Percentiles rank a stretch among this genome's conserved stretches.
Conservation (phyloP, 2,113 vertebrate species). For the Arvicanthis niloticus region DNA sequence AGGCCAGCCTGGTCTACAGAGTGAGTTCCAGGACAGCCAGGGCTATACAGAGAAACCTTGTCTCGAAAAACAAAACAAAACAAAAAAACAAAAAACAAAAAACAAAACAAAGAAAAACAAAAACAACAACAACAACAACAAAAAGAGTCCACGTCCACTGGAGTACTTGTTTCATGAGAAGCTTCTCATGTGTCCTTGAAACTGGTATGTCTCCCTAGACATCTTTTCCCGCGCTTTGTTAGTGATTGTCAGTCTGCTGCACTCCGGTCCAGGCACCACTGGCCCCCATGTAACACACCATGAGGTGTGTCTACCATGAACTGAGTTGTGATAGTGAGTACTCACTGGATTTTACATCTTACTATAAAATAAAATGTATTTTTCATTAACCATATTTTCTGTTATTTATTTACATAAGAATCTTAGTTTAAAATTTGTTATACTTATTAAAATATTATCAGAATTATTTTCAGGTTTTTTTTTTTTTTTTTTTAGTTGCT, state of each 20-base stretch:
- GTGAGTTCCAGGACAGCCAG: no score
- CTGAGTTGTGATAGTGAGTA: not conserved
- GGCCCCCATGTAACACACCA: no score
- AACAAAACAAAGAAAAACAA: no score
- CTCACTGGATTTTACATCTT: not conserved
- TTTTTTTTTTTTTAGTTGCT: not conserved
- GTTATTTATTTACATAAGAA: not conserved
- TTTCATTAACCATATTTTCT: not conserved
- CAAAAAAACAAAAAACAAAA: no score
- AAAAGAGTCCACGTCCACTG: no score
- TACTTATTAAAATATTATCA: not conserved
- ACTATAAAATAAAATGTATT: not conserved
- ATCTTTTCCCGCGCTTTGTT: not conserved
- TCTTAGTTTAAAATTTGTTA: not conserved
- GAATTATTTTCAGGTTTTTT: not conserved
- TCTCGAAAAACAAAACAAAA: no score
- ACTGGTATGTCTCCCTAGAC: not conserved
- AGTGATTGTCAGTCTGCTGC: not conserved
- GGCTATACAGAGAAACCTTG: no score
- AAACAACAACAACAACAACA: no score
- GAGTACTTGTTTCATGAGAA: not conserved
- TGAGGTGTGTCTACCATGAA: not conserved
- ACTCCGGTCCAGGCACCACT: not conserved
- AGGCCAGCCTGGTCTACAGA: no score
- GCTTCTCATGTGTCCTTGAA: not conserved